Evolutionary conservation across 2,797 vertebrate genomes (phyloP).

Genomic region (Microctenopoma steveboyesi): DNA sequence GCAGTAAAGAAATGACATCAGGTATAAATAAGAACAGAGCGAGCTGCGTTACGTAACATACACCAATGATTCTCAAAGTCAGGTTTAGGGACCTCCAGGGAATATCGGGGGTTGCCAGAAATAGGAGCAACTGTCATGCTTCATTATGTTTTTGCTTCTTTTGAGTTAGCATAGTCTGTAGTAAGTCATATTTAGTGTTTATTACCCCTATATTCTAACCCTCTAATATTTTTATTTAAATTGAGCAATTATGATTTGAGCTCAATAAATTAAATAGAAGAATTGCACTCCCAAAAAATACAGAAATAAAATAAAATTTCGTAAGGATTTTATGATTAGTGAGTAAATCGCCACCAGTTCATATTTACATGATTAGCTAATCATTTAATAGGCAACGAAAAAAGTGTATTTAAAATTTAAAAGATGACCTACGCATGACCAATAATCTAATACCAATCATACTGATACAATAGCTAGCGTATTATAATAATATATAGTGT

Average conservation of each 20-base stretch:
- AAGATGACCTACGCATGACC: not conserved
- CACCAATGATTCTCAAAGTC: constrained; percentile 57
- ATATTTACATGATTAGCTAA: not conserved
- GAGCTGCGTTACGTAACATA: constrained; percentile 47
- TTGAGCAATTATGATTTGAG: not conserved
- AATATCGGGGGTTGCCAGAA: constrained; percentile 54
- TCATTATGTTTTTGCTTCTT: constrained; percentile 60
- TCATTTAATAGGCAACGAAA: not conserved
- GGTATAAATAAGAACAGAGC: constrained; percentile 45
- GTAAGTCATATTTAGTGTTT: constrained; percentile 52
- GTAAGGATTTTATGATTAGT: no score
- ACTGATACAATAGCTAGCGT: no score
- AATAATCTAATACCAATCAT: not conserved
- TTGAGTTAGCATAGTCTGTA: constrained; percentile 42
- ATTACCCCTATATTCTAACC: constrained; percentile 6
- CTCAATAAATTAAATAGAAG: not conserved
- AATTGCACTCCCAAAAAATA: not conserved
- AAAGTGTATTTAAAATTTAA: not conserved
- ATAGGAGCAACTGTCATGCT: constrained; percentile 66
- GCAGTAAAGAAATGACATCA: constrained; percentile 25
- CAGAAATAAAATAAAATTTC: no score
- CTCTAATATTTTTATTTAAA: constrained; percentile 5
- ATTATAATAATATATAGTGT: not conserved
- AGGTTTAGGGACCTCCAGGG: constrained; percentile 59
- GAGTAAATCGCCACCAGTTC: not conserved